A percentile compares a stretch with the other conserved stretches of the same genome.
Conservation (phyloP, 2,797 vertebrate genomes). For the Pagetopsis macropterus region DNA sequence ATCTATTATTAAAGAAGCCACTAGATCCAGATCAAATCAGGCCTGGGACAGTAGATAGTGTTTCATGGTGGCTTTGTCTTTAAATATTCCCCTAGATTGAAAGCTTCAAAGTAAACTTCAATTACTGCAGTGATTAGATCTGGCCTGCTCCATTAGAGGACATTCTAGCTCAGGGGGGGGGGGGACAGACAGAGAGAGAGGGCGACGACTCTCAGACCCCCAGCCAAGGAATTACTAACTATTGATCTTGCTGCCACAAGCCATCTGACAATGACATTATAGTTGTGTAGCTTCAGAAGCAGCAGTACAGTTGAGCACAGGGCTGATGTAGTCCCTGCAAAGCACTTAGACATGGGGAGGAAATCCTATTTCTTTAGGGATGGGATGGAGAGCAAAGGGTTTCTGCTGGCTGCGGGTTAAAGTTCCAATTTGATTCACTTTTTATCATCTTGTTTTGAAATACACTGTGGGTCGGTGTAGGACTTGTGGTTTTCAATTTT, state of each 20-base stretch:
- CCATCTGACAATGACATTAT: slow-evolving; percentile 79
- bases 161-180: slow-evolving; percentile 80
- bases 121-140: slow-evolving; percentile 87
- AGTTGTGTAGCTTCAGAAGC: slow-evolving; percentile 65
- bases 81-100: slow-evolving; percentile 87
- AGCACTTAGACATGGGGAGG: slow-evolving; percentile 58
- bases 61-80: slow-evolving; percentile 84
- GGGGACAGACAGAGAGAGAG: slow-evolving; percentile 49
- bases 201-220: slow-evolving; percentile 72
- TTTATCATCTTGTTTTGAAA: slow-evolving; percentile 40
- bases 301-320: slow-evolving; percentile 51
- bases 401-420: slow-evolving; percentile 31
- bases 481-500: slow-evolving; percentile 12
- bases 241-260: slow-evolving; percentile 80
- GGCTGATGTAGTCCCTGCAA: slow-evolving; percentile 47
- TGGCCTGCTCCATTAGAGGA: slow-evolving; percentile 86
- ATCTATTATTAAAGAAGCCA: slow-evolving; percentile 84
- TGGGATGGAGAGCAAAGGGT: slow-evolving; percentile 39
- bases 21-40: slow-evolving; percentile 74
- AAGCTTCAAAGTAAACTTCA: slow-evolving; percentile 87
- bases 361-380: slow-evolving; percentile 62
- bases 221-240: slow-evolving; percentile 78
- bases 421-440: slow-evolving; percentile 33
- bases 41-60: slow-evolving; percentile 81
- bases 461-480: background rate